These are phyloP conservation scores for Chionoecetes opilio DNA, from an alignment of 1,140 invertebrate genomes.

Conservation along the genomic window DNA sequence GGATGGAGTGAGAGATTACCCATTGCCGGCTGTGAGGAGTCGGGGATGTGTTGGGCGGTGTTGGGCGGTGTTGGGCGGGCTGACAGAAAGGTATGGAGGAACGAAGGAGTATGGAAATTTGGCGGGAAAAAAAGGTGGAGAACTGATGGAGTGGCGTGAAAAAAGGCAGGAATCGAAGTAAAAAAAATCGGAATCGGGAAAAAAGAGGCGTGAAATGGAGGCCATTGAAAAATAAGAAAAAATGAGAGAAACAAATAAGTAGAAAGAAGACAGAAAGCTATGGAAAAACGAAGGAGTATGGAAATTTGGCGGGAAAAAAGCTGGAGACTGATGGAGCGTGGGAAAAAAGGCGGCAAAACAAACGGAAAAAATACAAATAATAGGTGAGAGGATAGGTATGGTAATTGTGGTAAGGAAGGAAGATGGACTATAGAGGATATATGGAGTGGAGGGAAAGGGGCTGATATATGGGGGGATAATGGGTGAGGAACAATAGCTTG, in stretches of 20 bases:
- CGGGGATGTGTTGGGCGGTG: neutral
- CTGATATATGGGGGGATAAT: neutral
- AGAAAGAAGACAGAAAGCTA: neutral
- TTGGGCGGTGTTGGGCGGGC: neutral
- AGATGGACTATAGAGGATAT: neutral
- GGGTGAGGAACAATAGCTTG: too few relatives aligned
- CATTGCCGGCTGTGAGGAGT: neutral
- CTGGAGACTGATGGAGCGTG: too few relatives aligned
- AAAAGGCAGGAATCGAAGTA: too few relatives aligned
- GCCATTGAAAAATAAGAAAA: neutral
- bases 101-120: too few relatives aligned
- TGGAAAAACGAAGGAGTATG: too few relatives aligned
- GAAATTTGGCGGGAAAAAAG: too few relatives aligned
- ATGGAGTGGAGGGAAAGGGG: too few relatives aligned
- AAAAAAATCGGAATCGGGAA: neutral
- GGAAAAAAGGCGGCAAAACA: too few relatives aligned
- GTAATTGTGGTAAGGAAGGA: neutral
- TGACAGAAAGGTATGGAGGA: neutral
- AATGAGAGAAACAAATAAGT: neutral
- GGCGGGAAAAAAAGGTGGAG: too few relatives aligned
- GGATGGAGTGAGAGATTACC: slow-evolving; percentile 7
- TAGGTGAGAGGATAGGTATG: too few relatives aligned
- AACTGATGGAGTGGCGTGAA: too few relatives aligned
- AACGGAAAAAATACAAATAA: too few relatives aligned
- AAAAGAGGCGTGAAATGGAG: neutral